Conservation (phyloP, 2,797 vertebrate species). For the Holocentrus rufus region DNA sequence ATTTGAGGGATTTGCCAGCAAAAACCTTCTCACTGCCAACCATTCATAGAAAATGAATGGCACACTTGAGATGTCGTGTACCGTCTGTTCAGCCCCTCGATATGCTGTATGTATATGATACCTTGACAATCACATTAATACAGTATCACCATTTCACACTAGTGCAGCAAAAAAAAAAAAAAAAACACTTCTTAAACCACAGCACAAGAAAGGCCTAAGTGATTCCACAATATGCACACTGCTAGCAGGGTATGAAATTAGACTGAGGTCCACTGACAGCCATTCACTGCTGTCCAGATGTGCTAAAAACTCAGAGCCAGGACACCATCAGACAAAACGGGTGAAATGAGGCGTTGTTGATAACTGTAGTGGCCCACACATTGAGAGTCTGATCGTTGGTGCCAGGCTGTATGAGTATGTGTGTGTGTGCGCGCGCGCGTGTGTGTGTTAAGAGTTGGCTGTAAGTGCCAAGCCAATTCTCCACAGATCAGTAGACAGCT, state of each 20-base stretch:
- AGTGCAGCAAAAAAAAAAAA: not conserved
- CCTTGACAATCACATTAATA: not conserved
- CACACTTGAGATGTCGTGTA: too few relatives aligned
- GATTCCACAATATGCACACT: slow-evolving; percentile 15
- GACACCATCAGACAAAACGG: slow-evolving; percentile 63
- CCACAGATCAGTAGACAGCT: slow-evolving; percentile 38
- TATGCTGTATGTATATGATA: too few relatives aligned
- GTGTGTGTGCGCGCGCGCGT: slow-evolving; percentile 17
- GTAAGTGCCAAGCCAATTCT: slow-evolving; percentile 44
- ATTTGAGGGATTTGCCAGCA: too few relatives aligned
- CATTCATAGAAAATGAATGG: too few relatives aligned
- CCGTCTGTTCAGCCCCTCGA: too few relatives aligned
- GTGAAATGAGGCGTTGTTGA: slow-evolving; percentile 74
- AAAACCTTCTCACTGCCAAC: too few relatives aligned
- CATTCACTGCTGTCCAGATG: slow-evolving; percentile 65
- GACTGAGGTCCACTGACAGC: slow-evolving; percentile 58
- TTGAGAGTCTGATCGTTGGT: slow-evolving; percentile 52
- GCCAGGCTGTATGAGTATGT: slow-evolving; percentile 37
- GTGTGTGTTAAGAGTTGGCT: slow-evolving; percentile 27
- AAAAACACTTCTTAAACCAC: slow-evolving; percentile 8
- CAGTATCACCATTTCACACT: not conserved
- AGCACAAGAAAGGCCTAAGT: slow-evolving; percentile 18
- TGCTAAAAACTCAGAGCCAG: slow-evolving; percentile 55
- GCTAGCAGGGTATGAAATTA: slow-evolving; percentile 68
- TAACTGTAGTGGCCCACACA: slow-evolving; percentile 63